phyloP scores from a whole-genome alignment of 1,140 invertebrate genomes.

The Drosophila quadrilineata region DNA sequence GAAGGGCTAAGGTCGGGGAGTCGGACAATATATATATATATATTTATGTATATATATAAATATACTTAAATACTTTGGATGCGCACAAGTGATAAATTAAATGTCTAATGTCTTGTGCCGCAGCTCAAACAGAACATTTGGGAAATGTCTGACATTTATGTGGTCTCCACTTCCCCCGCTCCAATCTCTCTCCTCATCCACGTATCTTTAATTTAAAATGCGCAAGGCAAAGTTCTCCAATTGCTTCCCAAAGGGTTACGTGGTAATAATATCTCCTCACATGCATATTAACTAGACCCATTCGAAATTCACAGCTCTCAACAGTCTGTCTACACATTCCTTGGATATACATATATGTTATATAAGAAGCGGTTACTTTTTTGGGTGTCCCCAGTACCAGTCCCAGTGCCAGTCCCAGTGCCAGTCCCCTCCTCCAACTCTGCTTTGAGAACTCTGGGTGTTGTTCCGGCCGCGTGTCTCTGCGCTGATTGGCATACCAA shows the following conservation, averaged over 20 bases:
- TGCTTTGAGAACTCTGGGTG: too few relatives aligned
- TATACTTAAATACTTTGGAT: neutral
- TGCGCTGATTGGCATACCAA: too few relatives aligned
- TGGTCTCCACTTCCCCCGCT: too few relatives aligned
- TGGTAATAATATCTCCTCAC: neutral
- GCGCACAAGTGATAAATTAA: conserved; percentile 60
- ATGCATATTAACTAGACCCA: conserved; percentile 55
- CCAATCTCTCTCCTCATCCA: neutral
- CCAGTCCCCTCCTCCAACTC: too few relatives aligned
- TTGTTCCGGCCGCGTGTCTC: conserved; percentile 4
- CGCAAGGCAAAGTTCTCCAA: conserved; percentile 23
- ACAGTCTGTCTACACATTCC: too few relatives aligned
- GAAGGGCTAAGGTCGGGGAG: conserved; percentile 33
- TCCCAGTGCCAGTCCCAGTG: too few relatives aligned
- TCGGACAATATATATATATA: too few relatives aligned
- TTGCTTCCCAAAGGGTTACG: conserved; percentile 34
- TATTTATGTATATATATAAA: conserved; percentile 14
- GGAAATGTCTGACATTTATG: conserved; percentile 21
- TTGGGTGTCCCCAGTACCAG: too few relatives aligned
- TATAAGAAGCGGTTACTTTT: too few relatives aligned
- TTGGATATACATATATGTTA: too few relatives aligned
- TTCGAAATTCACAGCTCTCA: conserved; percentile 1
- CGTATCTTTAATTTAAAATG: conserved; percentile 61
- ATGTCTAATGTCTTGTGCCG: conserved; percentile 52
- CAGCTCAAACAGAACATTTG: conserved; percentile 30